Conservation (phyloP, 2,888 invertebrate genomes). For the Anarsia innoxiella region DNA sequence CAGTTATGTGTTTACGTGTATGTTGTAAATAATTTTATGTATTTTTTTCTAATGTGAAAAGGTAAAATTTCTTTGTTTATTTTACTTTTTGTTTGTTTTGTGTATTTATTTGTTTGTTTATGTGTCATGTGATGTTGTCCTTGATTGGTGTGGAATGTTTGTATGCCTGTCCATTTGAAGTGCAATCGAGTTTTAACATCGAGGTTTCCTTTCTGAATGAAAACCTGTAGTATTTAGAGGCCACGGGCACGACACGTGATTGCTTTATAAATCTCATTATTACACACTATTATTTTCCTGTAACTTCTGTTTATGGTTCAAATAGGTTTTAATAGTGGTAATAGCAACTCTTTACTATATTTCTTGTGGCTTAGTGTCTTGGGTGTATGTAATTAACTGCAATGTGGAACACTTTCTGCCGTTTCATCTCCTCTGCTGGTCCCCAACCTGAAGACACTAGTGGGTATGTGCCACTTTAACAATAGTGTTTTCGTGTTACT, state of each 20-base stretch:
- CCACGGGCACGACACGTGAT: not conserved
- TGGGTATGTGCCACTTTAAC: conserved; percentile 1
- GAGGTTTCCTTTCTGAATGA: too few relatives aligned
- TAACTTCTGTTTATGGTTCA: not conserved
- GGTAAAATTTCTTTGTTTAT: conserved; percentile 23
- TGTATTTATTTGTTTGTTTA: conserved; percentile 2
- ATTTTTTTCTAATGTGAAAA: conserved; percentile 21
- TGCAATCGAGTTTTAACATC: too few relatives aligned
- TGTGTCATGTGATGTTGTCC: not conserved
- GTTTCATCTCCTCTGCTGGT: not conserved
- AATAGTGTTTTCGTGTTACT: too few relatives aligned
- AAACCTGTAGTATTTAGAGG: not conserved
- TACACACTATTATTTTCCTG: not conserved
- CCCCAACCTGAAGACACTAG: not conserved
- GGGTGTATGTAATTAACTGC: not conserved
- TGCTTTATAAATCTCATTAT: not conserved
- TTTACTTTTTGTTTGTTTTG: conserved; percentile 13
- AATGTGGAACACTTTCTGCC: conserved; percentile 7
- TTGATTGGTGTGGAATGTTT: too few relatives aligned
- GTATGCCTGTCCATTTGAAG: too few relatives aligned
- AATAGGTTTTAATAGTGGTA: not conserved
- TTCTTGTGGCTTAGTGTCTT: not conserved
- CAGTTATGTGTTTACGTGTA: conserved; percentile 16
- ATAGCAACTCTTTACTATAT: not conserved
- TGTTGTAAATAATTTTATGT: conserved; percentile 19